Conservation (phyloP, 2,888 invertebrate genomes). For the Liposcelis brunnea region DNA sequence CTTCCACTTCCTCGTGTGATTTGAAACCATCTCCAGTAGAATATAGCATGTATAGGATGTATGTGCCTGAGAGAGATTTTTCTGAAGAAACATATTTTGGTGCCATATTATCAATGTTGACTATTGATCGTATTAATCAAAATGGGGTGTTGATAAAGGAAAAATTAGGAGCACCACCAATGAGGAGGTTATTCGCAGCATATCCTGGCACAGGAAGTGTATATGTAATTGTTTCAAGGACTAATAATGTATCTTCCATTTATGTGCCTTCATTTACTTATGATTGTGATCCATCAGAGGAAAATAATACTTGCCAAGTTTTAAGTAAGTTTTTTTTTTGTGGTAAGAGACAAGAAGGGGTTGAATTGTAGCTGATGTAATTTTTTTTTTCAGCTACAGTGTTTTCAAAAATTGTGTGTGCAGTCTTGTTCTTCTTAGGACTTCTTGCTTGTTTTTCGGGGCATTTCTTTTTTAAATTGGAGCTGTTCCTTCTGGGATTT, state of each 20-base stretch:
- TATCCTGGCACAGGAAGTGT: constrained; percentile 45
- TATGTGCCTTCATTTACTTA: constrained; percentile 53
- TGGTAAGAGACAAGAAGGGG: no score
- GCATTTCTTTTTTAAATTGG: constrained; percentile 42
- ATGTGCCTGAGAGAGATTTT: constrained; percentile 38
- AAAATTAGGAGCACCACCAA: constrained; percentile 16
- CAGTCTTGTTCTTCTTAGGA: constrained; percentile 38
- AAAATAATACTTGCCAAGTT: constrained; percentile 32
- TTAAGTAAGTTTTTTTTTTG: constrained; percentile 29
- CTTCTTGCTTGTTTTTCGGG: constrained; percentile 43
- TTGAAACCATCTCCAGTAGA: background rate
- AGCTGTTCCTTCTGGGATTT: constrained; percentile 42
- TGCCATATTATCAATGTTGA: constrained; percentile 41
- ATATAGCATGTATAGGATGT: constrained; percentile 43
- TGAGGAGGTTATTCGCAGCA: constrained; percentile 35
- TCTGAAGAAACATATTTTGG: constrained; percentile 38
- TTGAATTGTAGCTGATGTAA: no score
- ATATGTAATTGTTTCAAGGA: constrained; percentile 36
- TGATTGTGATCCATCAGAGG: constrained; percentile 36
- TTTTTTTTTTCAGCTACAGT: constrained; percentile 26
- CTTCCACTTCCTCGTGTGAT: background rate
- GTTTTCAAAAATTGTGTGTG: constrained; percentile 33
- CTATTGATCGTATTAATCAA: constrained; percentile 31
- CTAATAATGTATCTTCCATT: constrained; percentile 31
- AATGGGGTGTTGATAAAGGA: constrained; percentile 35